Base-by-base conservation (phyloP, 1,140 invertebrate species). In the Temnothorax curvispinosus region DNA sequence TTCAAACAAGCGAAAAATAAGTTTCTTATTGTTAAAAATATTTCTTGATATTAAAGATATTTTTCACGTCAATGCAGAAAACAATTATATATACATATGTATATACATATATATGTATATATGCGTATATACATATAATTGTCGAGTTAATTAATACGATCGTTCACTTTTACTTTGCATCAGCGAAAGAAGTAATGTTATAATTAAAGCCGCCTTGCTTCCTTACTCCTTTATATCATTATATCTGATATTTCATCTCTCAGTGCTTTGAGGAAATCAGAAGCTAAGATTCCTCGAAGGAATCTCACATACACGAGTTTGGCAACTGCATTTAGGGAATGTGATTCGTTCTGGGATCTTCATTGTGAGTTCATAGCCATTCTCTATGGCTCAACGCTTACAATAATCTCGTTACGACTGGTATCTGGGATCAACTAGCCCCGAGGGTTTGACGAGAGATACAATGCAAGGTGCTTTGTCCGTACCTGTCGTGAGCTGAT, bases 391-490 rank as follows among this genome's bases (percentile, higher is more conserved):
- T 94, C 91, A 93, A 94, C 93, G 94, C 94, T 91, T 92, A 93
- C 92, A 93, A 93, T 95, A 94, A 95, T 95, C 93, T 95, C 93
- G 93, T 94, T 95, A 94, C 91, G 93, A 91, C 93, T 89, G 75
- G 92, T 91, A 92, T 92, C 88, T 88, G 62, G 67, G 69, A 67
- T 52, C 76, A 76, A 44, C 32, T 71, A 67, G 87, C 88, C 86
- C 71, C 75, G 65, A 85, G 86, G 88, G 78, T 93, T 93, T 93
- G 93, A 94, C 92, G 27, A 93, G 90, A 62, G 47, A 81, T 81
- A 94, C 93, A 94, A 94, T 93, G 93, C 92, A 94, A 94, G 93
- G 94, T 95, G 93, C 91, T 93, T 94, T 93, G 91, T 94, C 89
- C 85, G 62, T 71, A 86, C 62, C 58, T 87, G 69, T 88, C 78